Base-by-base conservation (phyloP, 1,140 invertebrate genomes). In the Procambarus clarkii region DNA sequence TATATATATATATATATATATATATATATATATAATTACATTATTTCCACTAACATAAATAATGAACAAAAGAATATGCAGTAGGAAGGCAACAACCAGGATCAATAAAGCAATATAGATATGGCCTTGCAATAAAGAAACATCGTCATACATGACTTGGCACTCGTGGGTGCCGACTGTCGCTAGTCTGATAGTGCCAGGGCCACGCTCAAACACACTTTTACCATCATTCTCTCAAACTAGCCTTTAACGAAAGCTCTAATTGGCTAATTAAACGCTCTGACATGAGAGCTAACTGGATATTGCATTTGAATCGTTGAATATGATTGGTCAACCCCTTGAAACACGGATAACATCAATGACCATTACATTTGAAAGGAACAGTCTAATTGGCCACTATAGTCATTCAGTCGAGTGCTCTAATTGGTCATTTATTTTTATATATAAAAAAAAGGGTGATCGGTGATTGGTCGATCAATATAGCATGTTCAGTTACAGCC, bases 1-100 rank as follows among this genome's bases (percentile, higher is more conserved):
- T 79, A 44, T 79, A 44, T 79, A 44, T 79, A 50, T 82, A 50
- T 82, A 50, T 82, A 50, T 82, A 50, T 82, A 54, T 58, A 50
- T 54, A n/a, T 21, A 24, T 58, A n/a, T 60, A 54, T 60, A n/a
- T 54, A 54, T 58, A n/a, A 5, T 11, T 79, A 54, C 13, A 54
- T 54, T 8, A 9, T 54, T 54, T 3, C 50, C 9, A 54, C 9
- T n/a, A n/a, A n/a, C n/a, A n/a, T n/a, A n/a, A n/a, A n/a, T n/a
- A n/a, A n/a, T n/a, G n/a, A n/a, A n/a, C n/a, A n/a, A n/a, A n/a
- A n/a, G n/a, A n/a, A n/a, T n/a, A n/a, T n/a, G n/a, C n/a, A n/a
- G n/a, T n/a, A n/a, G n/a, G n/a, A n/a, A n/a, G n/a, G n/a, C n/a
- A n/a, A n/a, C n/a, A n/a, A n/a, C n/a, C n/a, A n/a, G n/a, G n/a